Percentiles rank a stretch among this genome's conserved stretches.
These are phyloP conservation scores for Trichomalopsis sarcophagae DNA, from an alignment of 1,140 invertebrate species.

Conservation along the genomic window DNA sequence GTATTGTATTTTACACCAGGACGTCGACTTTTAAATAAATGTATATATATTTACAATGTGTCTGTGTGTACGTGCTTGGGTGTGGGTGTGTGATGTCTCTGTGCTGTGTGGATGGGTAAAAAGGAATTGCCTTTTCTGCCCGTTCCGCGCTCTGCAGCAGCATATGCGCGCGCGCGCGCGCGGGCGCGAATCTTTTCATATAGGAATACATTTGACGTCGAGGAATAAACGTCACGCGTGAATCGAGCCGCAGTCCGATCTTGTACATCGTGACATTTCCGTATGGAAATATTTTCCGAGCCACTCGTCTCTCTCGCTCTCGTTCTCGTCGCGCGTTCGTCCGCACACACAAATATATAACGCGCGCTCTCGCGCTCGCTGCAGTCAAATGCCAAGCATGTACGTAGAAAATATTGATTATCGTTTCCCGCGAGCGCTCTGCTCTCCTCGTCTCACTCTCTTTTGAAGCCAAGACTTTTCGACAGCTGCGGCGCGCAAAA, in stretches of 20 bases:
- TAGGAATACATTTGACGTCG: conserved; percentile 51
- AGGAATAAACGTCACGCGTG: conserved; percentile 45
- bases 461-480: conserved; percentile 31
- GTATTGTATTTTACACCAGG: conserved; percentile 68
- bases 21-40: conserved; percentile 55
- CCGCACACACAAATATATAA: conserved; percentile 7
- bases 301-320: conserved; percentile 8
- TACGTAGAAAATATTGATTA: conserved; percentile 51
- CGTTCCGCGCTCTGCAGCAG: conserved; percentile 13
- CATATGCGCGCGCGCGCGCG: background rate
- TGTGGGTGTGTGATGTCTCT: background rate
- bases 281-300: conserved; percentile 43
- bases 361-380: background rate
- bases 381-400: background rate
- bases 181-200: conserved; percentile 32
- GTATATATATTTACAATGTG: conserved; percentile 56
- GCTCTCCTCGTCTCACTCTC: no score
- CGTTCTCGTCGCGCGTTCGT: background rate
- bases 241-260: conserved; percentile 38
- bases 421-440: conserved; percentile 15
- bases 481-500: conserved; percentile 7
- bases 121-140: conserved; percentile 19
- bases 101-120: background rate
- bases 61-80: background rate
- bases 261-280: conserved; percentile 42